Evolutionary conservation across 64 coral and sea anemone species (phyloP).

Genomic region (Actinia equina): DNA sequence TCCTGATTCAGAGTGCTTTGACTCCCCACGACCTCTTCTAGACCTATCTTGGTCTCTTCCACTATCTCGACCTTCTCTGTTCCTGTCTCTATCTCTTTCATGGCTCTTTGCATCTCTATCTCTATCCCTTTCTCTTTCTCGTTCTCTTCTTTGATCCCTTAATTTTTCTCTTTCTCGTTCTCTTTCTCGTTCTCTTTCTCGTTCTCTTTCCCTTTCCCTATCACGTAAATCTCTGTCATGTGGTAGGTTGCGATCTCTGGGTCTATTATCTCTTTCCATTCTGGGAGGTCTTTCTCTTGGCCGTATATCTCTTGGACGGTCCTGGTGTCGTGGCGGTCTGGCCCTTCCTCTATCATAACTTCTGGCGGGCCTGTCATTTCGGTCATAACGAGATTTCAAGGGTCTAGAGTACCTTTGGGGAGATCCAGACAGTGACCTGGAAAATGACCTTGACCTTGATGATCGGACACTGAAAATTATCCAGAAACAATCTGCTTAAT

Average conservation of each 20-base stretch:
- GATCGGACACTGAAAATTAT: conserved; percentile 42
- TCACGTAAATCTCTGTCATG: conserved; percentile 42
- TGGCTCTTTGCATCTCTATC: conserved; percentile 1
- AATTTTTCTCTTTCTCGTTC: conserved; percentile 32
- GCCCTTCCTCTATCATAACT: conserved; percentile 47
- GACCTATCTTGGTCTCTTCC: conserved; percentile 55
- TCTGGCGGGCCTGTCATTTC: conserved; percentile 24
- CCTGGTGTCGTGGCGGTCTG: conserved; percentile 40
- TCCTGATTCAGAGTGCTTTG: conserved; percentile 67
- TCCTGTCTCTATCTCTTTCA: conserved; percentile 6
- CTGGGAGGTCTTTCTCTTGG: conserved; percentile 20
- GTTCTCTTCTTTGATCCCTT: conserved; percentile 19
- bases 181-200: conserved; percentile 50
- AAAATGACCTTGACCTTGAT: conserved; percentile 89
- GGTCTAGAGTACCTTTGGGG: conserved; percentile 61
- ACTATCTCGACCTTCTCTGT: conserved; percentile 16
- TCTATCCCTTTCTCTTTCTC: conserved; percentile 24
- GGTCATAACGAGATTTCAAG: conserved; percentile 21
- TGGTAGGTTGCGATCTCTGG: conserved; percentile 45
- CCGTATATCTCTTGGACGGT: conserved; percentile 8
- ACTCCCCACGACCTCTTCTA: conserved; percentile 58
- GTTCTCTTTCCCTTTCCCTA: conserved; percentile 57
- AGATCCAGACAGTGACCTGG: conserved; percentile 82
- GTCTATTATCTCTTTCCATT: conserved; percentile 33
- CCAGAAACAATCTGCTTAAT: not conserved